phyloP scores from a whole-genome alignment of 2,113 vertebrate species.

The Anolis carolinensis region DNA sequence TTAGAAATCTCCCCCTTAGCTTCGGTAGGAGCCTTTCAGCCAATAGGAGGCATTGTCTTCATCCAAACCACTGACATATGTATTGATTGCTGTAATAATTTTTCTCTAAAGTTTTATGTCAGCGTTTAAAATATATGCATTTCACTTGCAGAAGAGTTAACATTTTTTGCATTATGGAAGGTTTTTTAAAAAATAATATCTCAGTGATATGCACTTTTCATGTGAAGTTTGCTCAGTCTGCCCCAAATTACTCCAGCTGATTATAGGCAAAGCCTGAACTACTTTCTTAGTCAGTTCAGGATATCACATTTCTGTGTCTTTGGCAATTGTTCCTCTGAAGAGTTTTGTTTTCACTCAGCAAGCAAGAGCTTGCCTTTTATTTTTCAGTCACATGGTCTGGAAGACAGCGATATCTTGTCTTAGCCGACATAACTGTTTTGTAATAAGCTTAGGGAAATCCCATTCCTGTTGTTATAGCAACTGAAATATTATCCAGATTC shows the following conservation, averaged over 20 bases:
- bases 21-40: neutral
- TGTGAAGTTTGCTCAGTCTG: neutral
- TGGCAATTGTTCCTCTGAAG: neutral
- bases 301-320: neutral
- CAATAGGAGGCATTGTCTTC: neutral
- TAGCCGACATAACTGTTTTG: neutral
- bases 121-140: too few relatives aligned
- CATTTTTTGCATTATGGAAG: neutral
- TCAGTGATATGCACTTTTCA: neutral
- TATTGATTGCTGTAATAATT: too few relatives aligned
- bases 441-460: neutral
- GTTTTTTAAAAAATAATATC: neutral
- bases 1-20: neutral
- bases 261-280: neutral
- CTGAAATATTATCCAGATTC: conserved; percentile 51
- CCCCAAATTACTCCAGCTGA: neutral
- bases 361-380: neutral
- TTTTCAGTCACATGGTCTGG: neutral
- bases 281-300: neutral
- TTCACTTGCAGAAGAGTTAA: too few relatives aligned
- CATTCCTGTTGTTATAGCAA: conserved; percentile 53
- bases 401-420: neutral
- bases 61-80: neutral
- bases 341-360: neutral
- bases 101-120: too few relatives aligned